phyloP scores from a whole-genome alignment of 2,888 invertebrate species.

The Rhagium mordax region DNA sequence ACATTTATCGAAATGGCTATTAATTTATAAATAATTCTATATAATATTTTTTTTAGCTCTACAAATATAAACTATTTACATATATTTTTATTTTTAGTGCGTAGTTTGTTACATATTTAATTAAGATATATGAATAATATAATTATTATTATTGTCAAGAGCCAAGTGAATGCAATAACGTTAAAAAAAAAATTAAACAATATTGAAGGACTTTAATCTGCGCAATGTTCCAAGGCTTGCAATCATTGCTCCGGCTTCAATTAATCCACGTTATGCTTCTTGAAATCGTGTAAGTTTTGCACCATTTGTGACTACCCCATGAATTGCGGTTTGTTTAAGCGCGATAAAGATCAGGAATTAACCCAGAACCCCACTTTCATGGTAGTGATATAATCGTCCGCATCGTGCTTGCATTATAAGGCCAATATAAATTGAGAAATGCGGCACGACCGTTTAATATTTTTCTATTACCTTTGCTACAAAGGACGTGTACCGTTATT shows the following conservation, averaged over 20 bases:
- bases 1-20: too few relatives aligned
- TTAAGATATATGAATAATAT: too few relatives aligned
- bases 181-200: too few relatives aligned
- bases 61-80: too few relatives aligned
- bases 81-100: too few relatives aligned
- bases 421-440: conserved; percentile 9
- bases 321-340: neutral
- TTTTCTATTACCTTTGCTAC: conserved; percentile 14
- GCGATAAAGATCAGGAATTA: conserved; percentile 20
- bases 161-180: too few relatives aligned
- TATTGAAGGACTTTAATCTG: too few relatives aligned
- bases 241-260: neutral
- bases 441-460: conserved; percentile 18
- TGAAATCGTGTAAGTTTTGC: neutral
- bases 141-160: too few relatives aligned
- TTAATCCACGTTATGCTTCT: neutral
- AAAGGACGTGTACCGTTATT: conserved; percentile 22
- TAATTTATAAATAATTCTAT: too few relatives aligned
- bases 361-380: conserved; percentile 20
- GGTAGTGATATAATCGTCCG: conserved; percentile 13
- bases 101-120: too few relatives aligned
- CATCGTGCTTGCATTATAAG: conserved; percentile 12
- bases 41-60: too few relatives aligned
- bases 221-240: too few relatives aligned
- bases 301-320: conserved; percentile 11